Base-by-base conservation (phyloP, 2,797 vertebrate genomes). In the Melopsittacus undulatus region DNA sequence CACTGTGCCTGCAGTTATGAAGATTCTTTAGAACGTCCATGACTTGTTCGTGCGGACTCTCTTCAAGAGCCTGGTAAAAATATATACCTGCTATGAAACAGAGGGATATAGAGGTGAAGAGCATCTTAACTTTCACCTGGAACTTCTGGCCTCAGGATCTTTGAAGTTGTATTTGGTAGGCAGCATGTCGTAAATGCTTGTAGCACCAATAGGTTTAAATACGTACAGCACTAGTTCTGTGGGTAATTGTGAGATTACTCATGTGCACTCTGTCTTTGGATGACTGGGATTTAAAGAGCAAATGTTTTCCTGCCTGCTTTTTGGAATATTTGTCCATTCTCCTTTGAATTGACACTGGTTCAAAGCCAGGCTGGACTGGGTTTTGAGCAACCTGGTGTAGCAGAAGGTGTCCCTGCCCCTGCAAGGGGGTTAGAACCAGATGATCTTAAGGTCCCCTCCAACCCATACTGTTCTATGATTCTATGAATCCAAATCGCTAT, bases 1-100 rank as follows among this genome's bases (percentile, higher is more conserved):
- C 61, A 24, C 8, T 11, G 63, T 4, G 2, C 11, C 26, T 51
- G 45, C 2, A 3, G 30, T 46, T 32, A 9, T 0, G 0, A n/a
- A 27, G 19, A 62, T 20, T 27, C 32, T 48, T 67, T 21, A 45
- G 21, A 51, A 43, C 15, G 36, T 62, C 9, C 32, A n/a, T 16
- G 19, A 45, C 45, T 24, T n/a, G 18, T 23, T 79, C 54, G 30
- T 18, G 30, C n/a, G 42, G 29, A 79, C 49, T 34, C 92, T 30
- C 54, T 78, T 62, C 18, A 49, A 91, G 32, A 43, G 4, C 48
- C 48, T 23, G 4, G 34, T 22, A 62, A 91, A 68, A 91, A 59
- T 10, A 77, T 84, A 43, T 32, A 11, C 24, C 32, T 72, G 20
- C 32, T 11, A 51, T 5, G 40, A 87, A 38, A 59, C 16, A 59